These are phyloP conservation scores for Erpobdella octoculata DNA, from an alignment of 2,888 invertebrate species.

Conservation along the genomic window DNA sequence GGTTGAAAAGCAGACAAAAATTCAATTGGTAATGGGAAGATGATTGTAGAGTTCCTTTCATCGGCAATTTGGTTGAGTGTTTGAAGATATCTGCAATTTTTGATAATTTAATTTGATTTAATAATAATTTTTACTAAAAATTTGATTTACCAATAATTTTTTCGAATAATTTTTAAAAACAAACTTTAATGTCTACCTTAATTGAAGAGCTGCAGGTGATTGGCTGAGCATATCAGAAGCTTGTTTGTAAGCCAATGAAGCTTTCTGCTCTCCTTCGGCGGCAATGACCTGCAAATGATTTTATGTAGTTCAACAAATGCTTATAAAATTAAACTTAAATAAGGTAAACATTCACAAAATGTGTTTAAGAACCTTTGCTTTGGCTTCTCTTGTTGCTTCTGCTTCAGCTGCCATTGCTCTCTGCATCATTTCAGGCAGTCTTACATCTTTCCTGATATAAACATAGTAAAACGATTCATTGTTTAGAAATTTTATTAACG, in stretches of 20 bases:
- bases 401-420: constrained; percentile 44
- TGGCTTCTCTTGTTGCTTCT: constrained; percentile 42
- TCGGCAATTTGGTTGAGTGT: constrained; percentile 2
- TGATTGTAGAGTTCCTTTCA: constrained; percentile 8
- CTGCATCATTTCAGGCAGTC: constrained; percentile 41
- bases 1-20: constrained; percentile 6
- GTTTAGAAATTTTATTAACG: constrained; percentile 4
- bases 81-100: constrained; percentile 12
- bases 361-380: constrained; percentile 38
- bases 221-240: constrained; percentile 2
- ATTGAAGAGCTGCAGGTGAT: constrained; percentile 11
- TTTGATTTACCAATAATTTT: too few relatives aligned
- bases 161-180: too few relatives aligned
- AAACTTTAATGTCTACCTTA: not conserved
- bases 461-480: not conserved
- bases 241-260: not conserved
- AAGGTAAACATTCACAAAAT: too few relatives aligned
- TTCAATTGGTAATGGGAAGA: constrained; percentile 7
- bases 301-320: not conserved
- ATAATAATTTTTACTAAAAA: too few relatives aligned
- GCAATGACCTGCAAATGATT: not conserved
- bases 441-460: constrained; percentile 38
- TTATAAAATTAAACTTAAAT: not conserved
- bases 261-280: constrained; percentile 11
- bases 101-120: too few relatives aligned